These are phyloP conservation scores for Drosophila aldrichi DNA, from an alignment of 2,888 invertebrate species.

Conservation along the genomic window DNA sequence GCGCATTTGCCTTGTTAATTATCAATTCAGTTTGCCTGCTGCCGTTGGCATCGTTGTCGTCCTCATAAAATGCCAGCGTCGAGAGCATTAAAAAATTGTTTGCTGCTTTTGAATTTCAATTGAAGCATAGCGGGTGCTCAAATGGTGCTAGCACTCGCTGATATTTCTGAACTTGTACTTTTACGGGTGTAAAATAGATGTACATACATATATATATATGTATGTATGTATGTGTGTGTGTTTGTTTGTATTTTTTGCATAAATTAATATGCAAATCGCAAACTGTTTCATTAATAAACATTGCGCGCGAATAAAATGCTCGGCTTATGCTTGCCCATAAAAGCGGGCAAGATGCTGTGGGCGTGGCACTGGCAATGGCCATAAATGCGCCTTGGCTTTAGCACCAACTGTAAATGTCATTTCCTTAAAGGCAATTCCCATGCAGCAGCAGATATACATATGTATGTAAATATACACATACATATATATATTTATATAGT, in stretches of 20 bases:
- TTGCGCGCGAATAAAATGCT: constrained; percentile 73
- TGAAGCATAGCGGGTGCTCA: constrained; percentile 13
- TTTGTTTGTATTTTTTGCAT: constrained; percentile 69
- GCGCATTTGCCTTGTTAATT: constrained; percentile 82
- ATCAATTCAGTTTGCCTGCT: constrained; percentile 76
- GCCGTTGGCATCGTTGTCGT: constrained; percentile 54
- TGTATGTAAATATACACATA: constrained; percentile 26
- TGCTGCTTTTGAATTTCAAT: constrained; percentile 79
- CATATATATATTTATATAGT: constrained; percentile 28
- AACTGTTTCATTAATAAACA: constrained; percentile 83
- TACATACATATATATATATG: constrained; percentile 24
- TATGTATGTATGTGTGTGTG: constrained; percentile 42
- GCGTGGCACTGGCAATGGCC: constrained; percentile 33
- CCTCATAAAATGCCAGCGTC: constrained; percentile 72
- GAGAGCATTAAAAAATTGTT: constrained; percentile 76
- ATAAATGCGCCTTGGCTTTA: constrained; percentile 50
- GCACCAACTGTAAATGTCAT: constrained; percentile 54
- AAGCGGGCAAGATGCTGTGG: constrained; percentile 35
- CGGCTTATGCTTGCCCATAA: constrained; percentile 75
- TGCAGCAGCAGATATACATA: constrained; percentile 42
- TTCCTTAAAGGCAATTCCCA: constrained; percentile 63
- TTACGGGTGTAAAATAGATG: background rate
- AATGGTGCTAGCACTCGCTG: background rate
- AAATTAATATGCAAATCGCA: constrained; percentile 83
- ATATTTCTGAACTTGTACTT: constrained; percentile 16